Evolutionary conservation across 2,888 invertebrate species (phyloP), one percentile per base, ranked within the genome.

Genomic region (Drosophila prolongata): DNA sequence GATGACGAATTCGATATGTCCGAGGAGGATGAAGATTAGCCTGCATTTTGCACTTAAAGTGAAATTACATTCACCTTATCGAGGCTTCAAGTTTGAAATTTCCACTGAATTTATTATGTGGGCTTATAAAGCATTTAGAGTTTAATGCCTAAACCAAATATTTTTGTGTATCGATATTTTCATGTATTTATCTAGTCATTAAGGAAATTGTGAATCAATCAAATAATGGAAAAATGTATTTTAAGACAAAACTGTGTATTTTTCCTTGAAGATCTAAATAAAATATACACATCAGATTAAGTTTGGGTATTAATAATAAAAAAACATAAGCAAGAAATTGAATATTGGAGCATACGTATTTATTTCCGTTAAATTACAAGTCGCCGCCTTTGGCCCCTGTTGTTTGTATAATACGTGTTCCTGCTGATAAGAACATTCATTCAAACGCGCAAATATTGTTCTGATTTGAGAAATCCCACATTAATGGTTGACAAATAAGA

Each of bases 1-100:
- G 92, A 92, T 55, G 90, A 90, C 8, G 89, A 91, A 54, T 89
- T 91, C 44, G 91, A 91, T 53, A 60, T 90, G 30, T 87, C 90
- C 14, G 91, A 91, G 38, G 79, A 85, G 34, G 90, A 87, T 11
- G 81, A 69, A 1, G 64, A 75, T 16, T 70, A 73, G 2, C 19
- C 8, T 2, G 27, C 27, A n/a, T 16, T 54, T 6, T 14, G n/a
- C 38, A 9, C 9, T 3, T 6, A 9, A 53, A n/a, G n/a, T n/a
- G n/a, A n/a, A n/a, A 16, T 11, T 2, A 2, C 11, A 30, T 53
- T 3, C 5, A 53, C n/a, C 54, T 54, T 58, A 43, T 35, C 8
- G 34, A 55, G 55, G 24, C 59, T 43, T 60, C 8, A 1, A 34
- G 10, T 16, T 27, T n/a, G 3, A 13, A n/a, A 16, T 44, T 30